These are phyloP conservation scores for Philaethria dido DNA, from an alignment of 2,888 invertebrate genomes.

Conservation along the genomic window DNA sequence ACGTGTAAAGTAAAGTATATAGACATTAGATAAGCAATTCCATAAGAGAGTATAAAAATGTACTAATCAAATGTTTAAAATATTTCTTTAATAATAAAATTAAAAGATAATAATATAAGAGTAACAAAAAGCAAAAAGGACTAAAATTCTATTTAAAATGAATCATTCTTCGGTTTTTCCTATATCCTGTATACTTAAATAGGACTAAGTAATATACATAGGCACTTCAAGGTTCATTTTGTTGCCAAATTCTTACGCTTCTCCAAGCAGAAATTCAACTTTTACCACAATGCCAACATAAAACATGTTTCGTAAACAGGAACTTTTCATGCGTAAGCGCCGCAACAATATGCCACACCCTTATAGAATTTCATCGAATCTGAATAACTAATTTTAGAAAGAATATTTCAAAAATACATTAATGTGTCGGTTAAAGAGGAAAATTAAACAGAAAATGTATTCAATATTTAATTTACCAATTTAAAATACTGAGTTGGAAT, in stretches of 20 bases:
- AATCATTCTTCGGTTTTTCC: slow-evolving; percentile 27
- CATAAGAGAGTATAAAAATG: not conserved
- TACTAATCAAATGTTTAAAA: no score
- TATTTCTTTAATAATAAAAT: slow-evolving; percentile 9
- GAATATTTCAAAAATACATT: not conserved
- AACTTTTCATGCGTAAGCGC: slow-evolving; percentile 56
- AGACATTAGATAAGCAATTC: not conserved
- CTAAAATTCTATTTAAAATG: slow-evolving; percentile 1
- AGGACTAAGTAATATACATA: slow-evolving; percentile 40
- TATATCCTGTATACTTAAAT: slow-evolving; percentile 24
- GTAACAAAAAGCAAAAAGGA: not conserved
- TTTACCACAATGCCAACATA: slow-evolving; percentile 73
- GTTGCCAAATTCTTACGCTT: slow-evolving; percentile 62
- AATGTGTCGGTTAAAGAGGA: no score
- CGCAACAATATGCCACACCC: slow-evolving; percentile 44
- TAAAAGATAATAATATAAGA: not conserved
- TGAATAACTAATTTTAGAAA: slow-evolving; percentile 14
- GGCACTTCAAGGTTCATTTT: slow-evolving; percentile 57
- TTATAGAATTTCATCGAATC: slow-evolving; percentile 37
- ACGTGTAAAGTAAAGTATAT: not conserved
- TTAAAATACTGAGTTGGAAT: slow-evolving; percentile 24
- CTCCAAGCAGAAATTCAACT: slow-evolving; percentile 75
- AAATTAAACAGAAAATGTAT: no score
- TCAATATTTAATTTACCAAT: not conserved
- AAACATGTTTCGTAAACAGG: slow-evolving; percentile 78